Conservation (phyloP, 92 coral and sea anemone species). For the Hydrozoanthus gracilis region DNA sequence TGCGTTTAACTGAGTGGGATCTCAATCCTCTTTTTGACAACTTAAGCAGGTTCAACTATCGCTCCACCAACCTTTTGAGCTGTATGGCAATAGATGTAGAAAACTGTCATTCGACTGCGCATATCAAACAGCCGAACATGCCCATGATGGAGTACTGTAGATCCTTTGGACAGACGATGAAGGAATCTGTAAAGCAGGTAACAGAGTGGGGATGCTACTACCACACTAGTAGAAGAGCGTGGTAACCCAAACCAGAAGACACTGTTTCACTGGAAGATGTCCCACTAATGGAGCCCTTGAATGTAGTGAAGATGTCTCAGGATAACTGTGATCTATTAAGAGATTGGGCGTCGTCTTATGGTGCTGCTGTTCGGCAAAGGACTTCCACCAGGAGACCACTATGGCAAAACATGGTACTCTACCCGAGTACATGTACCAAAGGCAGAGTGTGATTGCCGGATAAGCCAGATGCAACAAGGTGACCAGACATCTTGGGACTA, state of each 20-base stretch:
- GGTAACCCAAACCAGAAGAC: conserved; percentile 43
- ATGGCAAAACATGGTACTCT: no score
- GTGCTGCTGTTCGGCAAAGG: no score
- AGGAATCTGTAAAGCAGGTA: conserved; percentile 45
- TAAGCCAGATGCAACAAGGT: no score
- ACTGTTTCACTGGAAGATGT: background rate
- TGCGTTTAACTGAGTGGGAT: background rate
- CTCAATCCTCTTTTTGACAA: background rate
- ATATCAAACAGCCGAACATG: conserved; percentile 23
- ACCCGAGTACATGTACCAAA: no score
- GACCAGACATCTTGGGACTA: no score
- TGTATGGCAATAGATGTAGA: background rate
- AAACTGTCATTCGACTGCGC: background rate
- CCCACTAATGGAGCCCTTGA: conserved; percentile 19
- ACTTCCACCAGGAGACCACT: no score
- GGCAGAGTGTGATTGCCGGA: no score
- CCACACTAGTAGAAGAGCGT: conserved; percentile 34
- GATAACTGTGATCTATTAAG: no score
- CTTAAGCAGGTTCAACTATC: background rate
- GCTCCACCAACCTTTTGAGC: background rate
- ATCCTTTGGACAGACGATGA: conserved; percentile 48
- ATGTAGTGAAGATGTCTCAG: no score
- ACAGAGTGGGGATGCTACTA: conserved; percentile 27
- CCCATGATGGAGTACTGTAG: conserved; percentile 43
- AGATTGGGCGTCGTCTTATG: no score